A percentile compares a stretch with the other conserved stretches of the same genome.
phyloP scores from a whole-genome alignment of 2,888 invertebrate genomes.

The Xylocampa areola region DNA sequence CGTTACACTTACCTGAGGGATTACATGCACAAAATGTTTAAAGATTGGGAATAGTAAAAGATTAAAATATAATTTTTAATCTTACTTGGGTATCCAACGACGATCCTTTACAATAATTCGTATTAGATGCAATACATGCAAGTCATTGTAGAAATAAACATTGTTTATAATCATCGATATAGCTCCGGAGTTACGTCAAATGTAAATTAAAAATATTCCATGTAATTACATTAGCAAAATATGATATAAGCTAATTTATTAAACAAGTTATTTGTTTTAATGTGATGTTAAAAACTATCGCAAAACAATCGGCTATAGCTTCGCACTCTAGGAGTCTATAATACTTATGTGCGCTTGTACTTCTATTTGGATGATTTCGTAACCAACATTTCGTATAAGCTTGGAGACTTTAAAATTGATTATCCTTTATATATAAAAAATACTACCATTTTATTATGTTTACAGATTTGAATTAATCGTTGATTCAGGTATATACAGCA shows the following conservation, averaged over 20 bases:
- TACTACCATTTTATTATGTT: too few species aligned
- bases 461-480: too few species aligned
- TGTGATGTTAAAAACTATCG: constrained; percentile 86
- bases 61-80: constrained; percentile 77
- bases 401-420: too few species aligned
- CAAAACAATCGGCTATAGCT: constrained; percentile 88
- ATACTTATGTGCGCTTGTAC: constrained; percentile 64
- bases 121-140: constrained; percentile 79
- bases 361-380: constrained; percentile 51
- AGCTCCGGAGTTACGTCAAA: constrained; percentile 68
- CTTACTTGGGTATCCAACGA: constrained; percentile 89
- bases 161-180: constrained; percentile 60
- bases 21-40: constrained; percentile 76
- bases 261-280: constrained; percentile 75
- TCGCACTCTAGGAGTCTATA: constrained; percentile 85
- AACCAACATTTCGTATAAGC: too few species aligned
- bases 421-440: too few species aligned
- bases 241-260: constrained; percentile 83
- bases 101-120: constrained; percentile 83
- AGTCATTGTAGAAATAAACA: constrained; percentile 75
- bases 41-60: constrained; percentile 71
- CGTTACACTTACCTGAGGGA: constrained; percentile 78
- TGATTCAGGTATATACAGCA: too few species aligned
- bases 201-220: constrained; percentile 72
- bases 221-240: constrained; percentile 84